phyloP scores from a whole-genome alignment of 1,140 invertebrate genomes.

The Ericerus pela region DNA sequence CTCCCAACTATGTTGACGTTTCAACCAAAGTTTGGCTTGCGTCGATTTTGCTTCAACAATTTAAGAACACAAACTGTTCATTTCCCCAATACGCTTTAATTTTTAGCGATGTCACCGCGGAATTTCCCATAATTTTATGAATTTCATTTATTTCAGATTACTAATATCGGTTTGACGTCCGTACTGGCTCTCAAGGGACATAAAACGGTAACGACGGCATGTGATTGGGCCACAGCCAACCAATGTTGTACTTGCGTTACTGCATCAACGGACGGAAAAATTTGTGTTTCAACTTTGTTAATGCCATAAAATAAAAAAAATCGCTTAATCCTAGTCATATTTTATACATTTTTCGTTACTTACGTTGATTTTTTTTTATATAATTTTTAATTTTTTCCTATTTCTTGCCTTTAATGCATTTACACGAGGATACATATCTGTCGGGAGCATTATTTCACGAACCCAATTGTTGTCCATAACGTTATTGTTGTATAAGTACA shows the following conservation, averaged over 20 bases:
- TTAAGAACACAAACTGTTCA: no score
- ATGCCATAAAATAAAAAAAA: constrained; percentile 22
- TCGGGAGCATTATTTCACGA: no score
- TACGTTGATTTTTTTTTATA: not conserved
- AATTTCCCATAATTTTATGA: no score
- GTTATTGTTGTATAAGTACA: no score
- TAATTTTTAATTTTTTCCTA: not conserved
- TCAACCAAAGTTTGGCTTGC: no score
- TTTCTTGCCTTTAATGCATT: not conserved
- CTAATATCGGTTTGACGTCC: constrained; percentile 14
- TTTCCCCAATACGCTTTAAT: no score
- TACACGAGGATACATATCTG: no score
- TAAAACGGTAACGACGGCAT: constrained; percentile 37
- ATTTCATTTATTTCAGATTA: constrained; percentile 16
- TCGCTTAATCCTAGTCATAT: no score
- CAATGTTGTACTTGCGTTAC: constrained; percentile 46
- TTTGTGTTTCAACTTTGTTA: constrained; percentile 43
- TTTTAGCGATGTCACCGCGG: no score
- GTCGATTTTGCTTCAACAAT: no score
- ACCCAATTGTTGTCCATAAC: no score
- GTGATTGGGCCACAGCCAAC: constrained; percentile 48
- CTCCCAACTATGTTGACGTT: no score
- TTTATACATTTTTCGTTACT: not conserved
- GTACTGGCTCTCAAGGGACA: constrained; percentile 42
- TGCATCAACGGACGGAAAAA: constrained; percentile 42